Evolutionary conservation across 2,113 vertebrate species (phyloP).

Genomic region (Capreolus pygargus): DNA sequence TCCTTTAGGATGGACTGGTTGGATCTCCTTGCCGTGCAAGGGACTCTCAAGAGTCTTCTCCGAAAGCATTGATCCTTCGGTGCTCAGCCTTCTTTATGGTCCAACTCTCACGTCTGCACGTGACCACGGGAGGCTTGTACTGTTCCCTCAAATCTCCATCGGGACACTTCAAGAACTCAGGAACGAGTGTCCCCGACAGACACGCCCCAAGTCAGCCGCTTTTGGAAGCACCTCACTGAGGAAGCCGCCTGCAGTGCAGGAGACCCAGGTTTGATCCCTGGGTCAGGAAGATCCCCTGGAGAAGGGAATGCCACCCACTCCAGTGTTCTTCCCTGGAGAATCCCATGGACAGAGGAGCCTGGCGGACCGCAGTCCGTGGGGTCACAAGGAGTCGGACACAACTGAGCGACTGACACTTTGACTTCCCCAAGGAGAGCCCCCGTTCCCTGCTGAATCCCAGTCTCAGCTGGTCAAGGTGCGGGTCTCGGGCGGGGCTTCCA

Average conservation of each 20-base stretch:
- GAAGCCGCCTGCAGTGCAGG: not conserved
- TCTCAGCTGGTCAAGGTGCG: not conserved
- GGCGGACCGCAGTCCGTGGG: not conserved
- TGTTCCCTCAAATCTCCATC: not conserved
- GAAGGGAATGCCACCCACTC: not conserved
- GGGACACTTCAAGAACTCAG: not conserved
- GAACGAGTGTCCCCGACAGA: not conserved
- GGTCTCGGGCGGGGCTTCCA: not conserved
- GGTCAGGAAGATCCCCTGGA: not conserved
- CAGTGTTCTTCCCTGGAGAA: not conserved
- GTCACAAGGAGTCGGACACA: accelerated
- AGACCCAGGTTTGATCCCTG: not conserved
- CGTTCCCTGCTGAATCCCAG: not conserved
- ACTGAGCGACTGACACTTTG: not conserved
- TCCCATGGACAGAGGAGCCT: not conserved
- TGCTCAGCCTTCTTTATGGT: not conserved
- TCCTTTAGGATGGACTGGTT: not conserved
- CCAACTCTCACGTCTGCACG: not conserved
- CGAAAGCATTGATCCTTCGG: accelerated
- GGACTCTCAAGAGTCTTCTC: not conserved
- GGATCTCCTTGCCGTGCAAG: not conserved
- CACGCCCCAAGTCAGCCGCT: not conserved
- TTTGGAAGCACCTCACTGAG: not conserved
- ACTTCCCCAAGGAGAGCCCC: not conserved
- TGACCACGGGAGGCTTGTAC: not conserved